phyloP scores from a whole-genome alignment of 2,797 vertebrate species.

The Argentina silus region DNA sequence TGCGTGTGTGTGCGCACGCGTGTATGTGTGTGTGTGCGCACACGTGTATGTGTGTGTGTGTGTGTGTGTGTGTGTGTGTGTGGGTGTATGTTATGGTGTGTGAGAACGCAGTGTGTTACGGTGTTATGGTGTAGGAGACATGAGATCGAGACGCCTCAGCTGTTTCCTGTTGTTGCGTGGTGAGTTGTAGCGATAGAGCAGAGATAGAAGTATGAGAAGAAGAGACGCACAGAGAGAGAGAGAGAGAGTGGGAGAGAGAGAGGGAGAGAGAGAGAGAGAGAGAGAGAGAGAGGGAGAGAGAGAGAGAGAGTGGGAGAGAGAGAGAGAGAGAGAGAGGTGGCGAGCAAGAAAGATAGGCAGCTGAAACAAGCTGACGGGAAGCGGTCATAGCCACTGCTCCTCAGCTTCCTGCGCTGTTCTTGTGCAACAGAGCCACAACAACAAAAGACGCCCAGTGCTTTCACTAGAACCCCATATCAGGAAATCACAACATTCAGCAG shows the following conservation, averaged over 20 bases:
- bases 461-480: not conserved
- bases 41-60: not conserved
- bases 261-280: not conserved
- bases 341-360: slow-evolving; percentile 12
- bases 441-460: not conserved
- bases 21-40: not conserved
- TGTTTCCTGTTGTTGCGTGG: slow-evolving; percentile 67
- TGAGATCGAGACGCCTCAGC: slow-evolving; percentile 60
- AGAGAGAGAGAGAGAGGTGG: not conserved
- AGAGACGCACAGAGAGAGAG: not conserved
- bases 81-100: not conserved
- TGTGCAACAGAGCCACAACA: slow-evolving; percentile 51
- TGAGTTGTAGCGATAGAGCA: not conserved
- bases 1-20: no score
- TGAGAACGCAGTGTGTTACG: no score
- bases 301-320: no score
- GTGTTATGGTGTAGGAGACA: not conserved
- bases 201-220: slow-evolving; percentile 20
- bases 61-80: not conserved
- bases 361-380: slow-evolving; percentile 71
- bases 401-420: not conserved
- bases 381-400: slow-evolving; percentile 36
- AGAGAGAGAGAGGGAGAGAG: not conserved
- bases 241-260: not conserved
- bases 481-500: not conserved